These are phyloP conservation scores for Pherbina coryleti DNA, from an alignment of 2,888 invertebrate genomes.

Conservation along the genomic window DNA sequence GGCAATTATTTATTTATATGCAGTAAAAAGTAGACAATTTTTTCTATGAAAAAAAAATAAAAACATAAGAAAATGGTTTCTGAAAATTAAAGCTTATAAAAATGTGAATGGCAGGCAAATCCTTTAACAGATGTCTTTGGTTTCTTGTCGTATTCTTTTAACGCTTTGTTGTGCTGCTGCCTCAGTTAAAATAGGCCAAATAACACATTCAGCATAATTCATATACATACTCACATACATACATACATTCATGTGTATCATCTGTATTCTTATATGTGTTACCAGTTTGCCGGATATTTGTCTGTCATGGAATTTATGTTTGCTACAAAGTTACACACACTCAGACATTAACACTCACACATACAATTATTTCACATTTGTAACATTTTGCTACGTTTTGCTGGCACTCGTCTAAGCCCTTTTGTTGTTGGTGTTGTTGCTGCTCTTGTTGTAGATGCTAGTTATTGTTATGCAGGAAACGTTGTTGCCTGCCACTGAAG, in stretches of 20 bases:
- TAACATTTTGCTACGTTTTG: background rate
- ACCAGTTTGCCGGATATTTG: too few species aligned
- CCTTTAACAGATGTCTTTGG: background rate
- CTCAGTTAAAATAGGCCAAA: too few species aligned
- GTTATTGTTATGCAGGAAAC: background rate
- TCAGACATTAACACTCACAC: background rate
- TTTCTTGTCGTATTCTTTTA: too few species aligned
- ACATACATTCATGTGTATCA: too few species aligned
- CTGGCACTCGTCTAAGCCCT: background rate
- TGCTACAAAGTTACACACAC: background rate
- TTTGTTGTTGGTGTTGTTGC: background rate
- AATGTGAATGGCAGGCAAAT: background rate
- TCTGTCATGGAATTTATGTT: too few species aligned
- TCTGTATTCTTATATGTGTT: too few species aligned
- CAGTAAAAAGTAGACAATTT: background rate
- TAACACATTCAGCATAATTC: too few species aligned
- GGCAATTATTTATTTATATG: too few species aligned
- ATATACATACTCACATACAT: too few species aligned
- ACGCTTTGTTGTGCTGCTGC: too few species aligned
- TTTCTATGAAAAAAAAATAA: conserved; percentile 3
- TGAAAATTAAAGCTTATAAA: conserved; percentile 40
- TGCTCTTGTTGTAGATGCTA: background rate
- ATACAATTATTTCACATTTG: background rate
- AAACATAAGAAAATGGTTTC: conserved; percentile 43
- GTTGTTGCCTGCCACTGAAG: background rate